A percentile compares a stretch with the other conserved stretches of the same genome.
phyloP scores from a whole-genome alignment of 2,888 invertebrate genomes.

The Cerceris rybyensis region DNA sequence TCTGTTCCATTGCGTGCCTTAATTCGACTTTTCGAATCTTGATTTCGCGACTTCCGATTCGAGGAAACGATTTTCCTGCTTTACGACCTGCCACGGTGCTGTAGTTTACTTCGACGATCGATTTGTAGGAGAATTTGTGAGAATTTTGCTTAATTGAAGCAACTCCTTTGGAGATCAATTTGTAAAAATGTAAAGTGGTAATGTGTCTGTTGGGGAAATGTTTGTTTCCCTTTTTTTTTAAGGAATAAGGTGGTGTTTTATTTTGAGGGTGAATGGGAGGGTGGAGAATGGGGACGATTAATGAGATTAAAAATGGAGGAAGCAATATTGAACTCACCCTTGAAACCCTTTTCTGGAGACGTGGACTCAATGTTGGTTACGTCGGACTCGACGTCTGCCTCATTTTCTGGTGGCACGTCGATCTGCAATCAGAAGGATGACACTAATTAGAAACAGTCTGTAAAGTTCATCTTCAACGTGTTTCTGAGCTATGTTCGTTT shows the following conservation, averaged over 20 bases:
- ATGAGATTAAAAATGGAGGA: no score
- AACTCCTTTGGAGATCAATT: no score
- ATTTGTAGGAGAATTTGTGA: no score
- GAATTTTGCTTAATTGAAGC: no score
- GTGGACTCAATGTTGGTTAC: conserved; percentile 71
- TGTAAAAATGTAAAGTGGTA: no score
- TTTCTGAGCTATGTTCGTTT: no score
- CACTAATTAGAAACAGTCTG: background rate
- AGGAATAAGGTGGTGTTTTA: no score
- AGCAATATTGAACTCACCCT: conserved; percentile 69
- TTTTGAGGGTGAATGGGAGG: no score
- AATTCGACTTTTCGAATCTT: conserved; percentile 48
- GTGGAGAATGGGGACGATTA: no score
- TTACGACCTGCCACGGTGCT: background rate
- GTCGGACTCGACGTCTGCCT: conserved; percentile 75
- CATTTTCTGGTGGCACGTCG: conserved; percentile 76
- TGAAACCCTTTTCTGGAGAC: conserved; percentile 79
- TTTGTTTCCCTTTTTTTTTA: no score
- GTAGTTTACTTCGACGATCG: background rate
- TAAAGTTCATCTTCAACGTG: background rate
- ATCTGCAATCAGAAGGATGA: conserved; percentile 72
- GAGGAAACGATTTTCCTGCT: background rate
- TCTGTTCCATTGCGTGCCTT: conserved; percentile 52
- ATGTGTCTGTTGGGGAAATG: no score
- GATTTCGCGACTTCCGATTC: conserved; percentile 34